Evolutionary conservation across 1,140 invertebrate species (phyloP), one percentile per base, ranked within the genome.

Genomic region (Caenorhabditis briggsae): DNA sequence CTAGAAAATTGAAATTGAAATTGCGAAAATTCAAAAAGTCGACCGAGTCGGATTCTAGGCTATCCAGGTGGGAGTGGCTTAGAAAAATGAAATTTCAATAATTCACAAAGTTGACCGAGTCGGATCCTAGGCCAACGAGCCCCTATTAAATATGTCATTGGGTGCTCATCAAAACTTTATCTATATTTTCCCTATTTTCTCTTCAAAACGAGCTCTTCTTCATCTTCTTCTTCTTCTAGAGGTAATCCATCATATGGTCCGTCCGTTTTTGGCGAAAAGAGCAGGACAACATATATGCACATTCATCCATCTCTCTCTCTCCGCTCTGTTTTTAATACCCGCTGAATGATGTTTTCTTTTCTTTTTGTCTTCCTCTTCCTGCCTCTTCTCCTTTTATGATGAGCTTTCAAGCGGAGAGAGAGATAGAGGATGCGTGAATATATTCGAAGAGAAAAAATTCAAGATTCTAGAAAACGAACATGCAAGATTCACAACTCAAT

Each of bases 161-260:
- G 33, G 33, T 33, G 41, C 33, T 70, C 64, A 70, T 70, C 43
- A 70, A 46, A 70, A 8, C 33, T 33, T 33, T 33, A 33, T 20
- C 59, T 3, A 41, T 8, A 46, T 25, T n/a, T 43, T 43, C n/a
- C 64, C 41, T 46, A n/a, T 16, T 16, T 43, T 14, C 41, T 23
- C 46, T 50, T 78, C 12, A 78, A 18, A 41, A 48, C n/a, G 46
- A 70, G 46, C 70, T 33, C 33, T 33, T 33, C 33, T 33, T 3
- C 33, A 33, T 33, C 33, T 33, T 33, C 33, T 33, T 33, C 3
- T 3, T 33, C 33, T 33, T 33, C 33, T 33, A 33, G 70, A 78
- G 6, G 70, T 78, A 78, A 78, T 78, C 70, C 48, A 78, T 78
- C 70, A 78, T 78, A 78, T 33, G 33, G 33, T 33, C 33, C 33